Percentiles rank a stretch among this genome's conserved stretches.
These are phyloP conservation scores for Mimachlamys varia DNA, from an alignment of 2,888 invertebrate species.

Conservation along the genomic window DNA sequence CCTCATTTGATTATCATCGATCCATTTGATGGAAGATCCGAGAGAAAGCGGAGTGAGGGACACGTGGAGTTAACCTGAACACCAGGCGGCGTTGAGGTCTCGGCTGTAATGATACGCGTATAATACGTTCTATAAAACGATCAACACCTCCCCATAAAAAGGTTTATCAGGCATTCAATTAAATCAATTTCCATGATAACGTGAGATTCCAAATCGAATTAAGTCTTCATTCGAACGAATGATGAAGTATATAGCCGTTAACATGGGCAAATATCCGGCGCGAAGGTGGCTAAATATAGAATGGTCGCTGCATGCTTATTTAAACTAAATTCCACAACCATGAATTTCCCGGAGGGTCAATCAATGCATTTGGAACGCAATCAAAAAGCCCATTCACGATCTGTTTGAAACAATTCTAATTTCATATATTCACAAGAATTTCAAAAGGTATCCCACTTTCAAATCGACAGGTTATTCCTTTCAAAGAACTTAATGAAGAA, in stretches of 20 bases:
- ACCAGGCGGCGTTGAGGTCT: neutral
- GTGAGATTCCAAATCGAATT: neutral
- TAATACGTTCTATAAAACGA: neutral
- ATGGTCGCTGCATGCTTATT: no score
- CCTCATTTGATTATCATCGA: constrained; percentile 12
- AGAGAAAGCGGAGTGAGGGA: neutral
- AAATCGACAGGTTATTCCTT: no score
- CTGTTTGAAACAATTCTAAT: no score
- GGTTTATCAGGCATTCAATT: neutral
- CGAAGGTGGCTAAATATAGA: no score
- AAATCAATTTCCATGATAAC: neutral
- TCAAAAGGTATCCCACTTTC: no score
- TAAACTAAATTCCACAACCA: no score
- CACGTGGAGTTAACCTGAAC: neutral
- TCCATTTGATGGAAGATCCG: neutral
- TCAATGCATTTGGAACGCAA: no score
- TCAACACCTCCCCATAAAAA: neutral
- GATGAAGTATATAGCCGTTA: neutral
- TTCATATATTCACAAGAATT: no score
- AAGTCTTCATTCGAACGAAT: neutral
- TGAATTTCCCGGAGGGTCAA: no score
- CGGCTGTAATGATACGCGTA: neutral
- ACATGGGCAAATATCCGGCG: no score
- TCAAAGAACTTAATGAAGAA: no score
- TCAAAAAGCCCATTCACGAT: no score